Conservation (phyloP, 2,797 vertebrate genomes). For the Psittacula echo region DNA sequence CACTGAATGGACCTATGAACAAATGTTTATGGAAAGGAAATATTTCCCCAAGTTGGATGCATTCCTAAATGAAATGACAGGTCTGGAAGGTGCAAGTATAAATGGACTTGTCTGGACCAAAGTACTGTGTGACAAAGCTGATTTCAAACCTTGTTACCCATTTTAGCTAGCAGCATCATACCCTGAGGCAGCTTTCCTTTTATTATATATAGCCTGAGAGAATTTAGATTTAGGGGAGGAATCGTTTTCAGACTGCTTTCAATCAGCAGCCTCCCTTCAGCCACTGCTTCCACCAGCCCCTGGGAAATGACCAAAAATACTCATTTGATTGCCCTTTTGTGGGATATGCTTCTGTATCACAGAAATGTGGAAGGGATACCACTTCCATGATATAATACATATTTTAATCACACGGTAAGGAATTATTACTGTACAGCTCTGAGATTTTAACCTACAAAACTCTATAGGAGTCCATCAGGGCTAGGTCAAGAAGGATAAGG, state of each 20-base stretch:
- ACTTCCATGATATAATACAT: background rate
- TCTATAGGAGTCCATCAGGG: background rate
- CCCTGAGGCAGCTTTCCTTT: background rate
- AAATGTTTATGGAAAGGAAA: background rate
- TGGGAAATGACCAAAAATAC: conserved; percentile 47
- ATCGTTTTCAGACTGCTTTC: conserved; percentile 3
- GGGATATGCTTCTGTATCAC: background rate
- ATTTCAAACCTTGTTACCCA: background rate
- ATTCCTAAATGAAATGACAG: background rate
- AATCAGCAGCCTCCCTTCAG: background rate
- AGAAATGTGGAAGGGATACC: background rate
- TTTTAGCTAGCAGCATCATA: background rate
- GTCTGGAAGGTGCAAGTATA: background rate
- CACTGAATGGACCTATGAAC: background rate
- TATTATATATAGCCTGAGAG: background rate
- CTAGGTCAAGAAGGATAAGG: background rate
- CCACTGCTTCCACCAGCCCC: background rate
- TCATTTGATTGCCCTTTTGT: background rate
- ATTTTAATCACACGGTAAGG: background rate
- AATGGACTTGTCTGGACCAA: background rate
- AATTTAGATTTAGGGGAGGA: conserved; percentile 12
- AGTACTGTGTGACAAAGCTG: background rate
- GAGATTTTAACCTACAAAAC: background rate
- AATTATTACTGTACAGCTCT: background rate
- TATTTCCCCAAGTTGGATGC: background rate